Conservation (phyloP, 2,888 invertebrate genomes). For the Dusona sp. region DNA sequence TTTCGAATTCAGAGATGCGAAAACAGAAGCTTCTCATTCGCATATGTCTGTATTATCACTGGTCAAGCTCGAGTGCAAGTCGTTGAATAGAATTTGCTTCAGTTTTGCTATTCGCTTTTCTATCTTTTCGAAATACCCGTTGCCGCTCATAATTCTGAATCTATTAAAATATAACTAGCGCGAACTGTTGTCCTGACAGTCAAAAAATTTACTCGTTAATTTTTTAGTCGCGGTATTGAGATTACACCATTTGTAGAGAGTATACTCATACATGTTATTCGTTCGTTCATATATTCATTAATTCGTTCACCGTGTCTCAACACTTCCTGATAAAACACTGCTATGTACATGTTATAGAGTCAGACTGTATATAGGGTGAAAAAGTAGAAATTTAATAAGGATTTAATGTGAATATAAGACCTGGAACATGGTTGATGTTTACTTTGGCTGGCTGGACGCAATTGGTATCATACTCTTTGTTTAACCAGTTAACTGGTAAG, state of each 20-base stretch:
- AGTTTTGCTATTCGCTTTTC: not conserved
- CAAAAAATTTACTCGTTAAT: too few relatives aligned
- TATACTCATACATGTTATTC: not conserved
- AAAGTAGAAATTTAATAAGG: conserved; percentile 11
- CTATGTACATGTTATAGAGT: not conserved
- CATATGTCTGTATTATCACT: not conserved
- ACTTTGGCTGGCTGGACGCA: too few relatives aligned
- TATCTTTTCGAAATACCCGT: not conserved
- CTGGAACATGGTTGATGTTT: conserved; percentile 15
- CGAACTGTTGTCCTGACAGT: too few relatives aligned
- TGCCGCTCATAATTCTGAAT: not conserved
- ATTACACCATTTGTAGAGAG: not conserved
- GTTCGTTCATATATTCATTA: not conserved
- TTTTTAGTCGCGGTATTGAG: not conserved
- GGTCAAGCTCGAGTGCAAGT: not conserved
- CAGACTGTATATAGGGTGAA: not conserved
- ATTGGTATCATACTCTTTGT: too few relatives aligned
- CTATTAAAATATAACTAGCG: not conserved
- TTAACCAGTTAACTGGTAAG: too few relatives aligned
- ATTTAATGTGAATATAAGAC: conserved; percentile 25
- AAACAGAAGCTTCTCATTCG: conserved; percentile 29
- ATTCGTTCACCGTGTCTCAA: not conserved
- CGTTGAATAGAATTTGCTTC: conserved; percentile 14
- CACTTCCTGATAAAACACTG: not conserved
- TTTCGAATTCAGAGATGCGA: conserved; percentile 42